Base-by-base conservation (phyloP, 1,140 invertebrate species). In the honey bee (Apis mellifera) region DNA sequence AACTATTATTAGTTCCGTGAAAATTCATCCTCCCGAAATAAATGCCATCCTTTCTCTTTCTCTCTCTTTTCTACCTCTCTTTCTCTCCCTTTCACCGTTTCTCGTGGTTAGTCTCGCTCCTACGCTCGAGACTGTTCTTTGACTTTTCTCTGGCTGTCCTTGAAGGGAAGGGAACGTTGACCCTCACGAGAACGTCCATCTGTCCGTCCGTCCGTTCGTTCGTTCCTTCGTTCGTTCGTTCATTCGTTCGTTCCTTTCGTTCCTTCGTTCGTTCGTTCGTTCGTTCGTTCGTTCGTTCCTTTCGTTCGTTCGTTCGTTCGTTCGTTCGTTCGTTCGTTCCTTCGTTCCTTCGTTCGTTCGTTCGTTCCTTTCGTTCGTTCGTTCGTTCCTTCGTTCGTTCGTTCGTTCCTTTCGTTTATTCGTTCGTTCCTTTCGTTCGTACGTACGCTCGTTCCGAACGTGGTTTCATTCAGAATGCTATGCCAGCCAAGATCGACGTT, bases 381-480 rank as follows among this genome's bases (percentile, higher is more conserved):
- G 9, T 75, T 72, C 32, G 32, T 32, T 3, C 32, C 2, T 42
- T 7, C 32, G 32, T 7, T 32, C 2, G 32, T 32, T 32, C 26
- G 55, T 84, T 23, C 55, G 82, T 81, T 54, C 71, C 70, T 32
- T 68, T n/a, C n/a, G n/a, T n/a, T n/a, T n/a, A n/a, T n/a, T n/a
- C n/a, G n/a, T n/a, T n/a, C n/a, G n/a, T n/a, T n/a, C n/a, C n/a
- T n/a, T n/a, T n/a, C 13, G 81, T 72, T 42, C 32, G 32, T 42
- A 42, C 32, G 32, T 42, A 42, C 32, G 32, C 32, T 42, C 2
- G 32, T 42, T 42, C 21, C 54, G 69, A 81, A 59, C 73, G 83
- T 83, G 64, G 80, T 88, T 88, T 85, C 86, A 88, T 88, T 88
- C 87, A 88, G 86, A 88, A 88, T 88, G 86, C 86, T 64, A 75